These are phyloP conservation scores for Nemopilema nomurai DNA, from an alignment of 30 jellyfish, hydroid and myxozoan genomes.

Conservation along the genomic window DNA sequence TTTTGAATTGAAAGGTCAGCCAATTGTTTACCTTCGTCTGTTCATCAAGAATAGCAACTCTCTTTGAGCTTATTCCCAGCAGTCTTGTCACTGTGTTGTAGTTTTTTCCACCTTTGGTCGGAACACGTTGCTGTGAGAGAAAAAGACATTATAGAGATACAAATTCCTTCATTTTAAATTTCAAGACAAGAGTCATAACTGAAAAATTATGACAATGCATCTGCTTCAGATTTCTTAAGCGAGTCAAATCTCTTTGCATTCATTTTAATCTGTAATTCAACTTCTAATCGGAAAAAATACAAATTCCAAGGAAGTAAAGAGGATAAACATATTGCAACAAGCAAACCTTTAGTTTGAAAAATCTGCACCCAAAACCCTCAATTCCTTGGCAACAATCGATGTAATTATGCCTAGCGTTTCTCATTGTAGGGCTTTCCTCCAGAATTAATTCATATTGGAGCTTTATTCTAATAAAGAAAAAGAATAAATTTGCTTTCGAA, in stretches of 20 bases:
- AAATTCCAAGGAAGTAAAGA: not conserved
- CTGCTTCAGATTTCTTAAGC: too few relatives aligned
- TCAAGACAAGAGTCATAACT: not conserved
- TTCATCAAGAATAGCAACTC: constrained; percentile 87
- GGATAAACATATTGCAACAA: not conserved
- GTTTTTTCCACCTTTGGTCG: constrained; percentile 65
- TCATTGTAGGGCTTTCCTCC: constrained; percentile 73
- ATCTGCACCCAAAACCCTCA: constrained; percentile 92
- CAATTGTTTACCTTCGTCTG: constrained; percentile 70
- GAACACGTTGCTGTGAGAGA: constrained; percentile 65
- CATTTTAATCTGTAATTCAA: too few relatives aligned
- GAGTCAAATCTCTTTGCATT: too few relatives aligned
- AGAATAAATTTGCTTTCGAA: not conserved
- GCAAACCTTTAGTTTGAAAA: constrained; percentile 77
- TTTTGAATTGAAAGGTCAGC: not conserved
- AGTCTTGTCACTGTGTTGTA: constrained; percentile 64
- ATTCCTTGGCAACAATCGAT: constrained; percentile 97
- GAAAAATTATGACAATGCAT: too few relatives aligned
- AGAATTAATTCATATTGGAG: constrained; percentile 67
- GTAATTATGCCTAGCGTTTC: constrained; percentile 91
- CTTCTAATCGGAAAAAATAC: not conserved
- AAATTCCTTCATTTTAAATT: not conserved
- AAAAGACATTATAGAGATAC: not conserved
- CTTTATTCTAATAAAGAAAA: constrained; percentile 35
- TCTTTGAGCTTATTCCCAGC: constrained; percentile 80